Evolutionary conservation across 2,797 vertebrate species (phyloP), one percentile per base, ranked within the genome.

Genomic region (Enteromius radiatus): DNA sequence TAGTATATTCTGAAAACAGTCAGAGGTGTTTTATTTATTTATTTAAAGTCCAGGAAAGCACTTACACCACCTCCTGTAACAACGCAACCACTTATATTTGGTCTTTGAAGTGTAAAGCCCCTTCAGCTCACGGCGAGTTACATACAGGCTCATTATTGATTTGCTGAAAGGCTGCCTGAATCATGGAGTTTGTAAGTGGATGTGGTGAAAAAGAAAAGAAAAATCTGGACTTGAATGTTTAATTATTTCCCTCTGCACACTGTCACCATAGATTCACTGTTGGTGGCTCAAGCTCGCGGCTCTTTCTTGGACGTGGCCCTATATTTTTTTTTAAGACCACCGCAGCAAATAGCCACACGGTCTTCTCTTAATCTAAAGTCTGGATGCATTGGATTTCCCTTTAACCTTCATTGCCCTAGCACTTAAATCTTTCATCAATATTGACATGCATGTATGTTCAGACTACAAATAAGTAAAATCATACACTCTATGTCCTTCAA

Each of bases 61-160:
- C 70, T 84, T 38, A 45, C 71, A 70, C 76, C 75, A 79, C 19
- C 74, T 75, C 43, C 78, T 74, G 65, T 84, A 81, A 83, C 71
- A 84, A 81, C 79, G 52, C 47, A 33, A 1, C 31, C 84, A 84
- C 71, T 88, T 89, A 70, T 80, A 85, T 83, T 85, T 81, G 73
- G 43, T 83, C 86, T 88, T 87, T 86, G 56, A 84, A 86, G 82
- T 84, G 81, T 74, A 86, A 86, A 75, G 84, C 82, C 80, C 80
- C 82, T 76, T 78, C 33, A 23, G 77, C 74, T 74, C 56, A 83
- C n/a, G 23, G 52, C 49, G 76, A 75, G 65, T 81, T 80, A 76
- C 65, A 45, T 71, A 81, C 47, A 0, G 64, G 52, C 64, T 85
- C 75, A 69, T 82, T 84, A 86, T 76, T 68, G 84, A 89, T 87